Evolutionary conservation across 2,888 invertebrate species (phyloP), one percentile per base, ranked within the genome.

Genomic region (Blastobasis lacticolella): DNA sequence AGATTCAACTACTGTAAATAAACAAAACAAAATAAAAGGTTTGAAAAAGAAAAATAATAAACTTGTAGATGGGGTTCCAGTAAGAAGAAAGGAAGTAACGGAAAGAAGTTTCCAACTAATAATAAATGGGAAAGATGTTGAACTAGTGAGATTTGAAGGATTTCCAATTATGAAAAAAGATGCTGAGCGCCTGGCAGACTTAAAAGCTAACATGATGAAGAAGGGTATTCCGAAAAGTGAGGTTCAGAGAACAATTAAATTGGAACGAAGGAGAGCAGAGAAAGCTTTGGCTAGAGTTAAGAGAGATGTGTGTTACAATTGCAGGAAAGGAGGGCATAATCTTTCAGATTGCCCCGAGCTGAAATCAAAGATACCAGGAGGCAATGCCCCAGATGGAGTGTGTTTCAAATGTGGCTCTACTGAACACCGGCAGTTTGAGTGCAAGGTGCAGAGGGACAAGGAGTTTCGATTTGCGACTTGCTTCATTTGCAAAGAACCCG

Each of bases 361-460:
- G 9, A 89, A 87, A 60, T 85, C 88, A 6, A 89, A 90, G 62
- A 88, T 89, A 67, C 80, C 84, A 42, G 80, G 78, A 10, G 74
- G 81, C 4, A 81, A 87, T 52, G 73, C 81, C 0, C 89, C 86
- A 5, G 90, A 90, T 48, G 94, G 94, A 6, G 91, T 96, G 48
- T 96, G 96, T 69, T 96, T 94, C 69, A 96, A 96, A 76, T 97
- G 97, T 79, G 97, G 97, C 0, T 96, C 96, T 0, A 94, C 94
- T 5, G 96, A 96, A 72, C 97, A 97, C 70, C 91, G 91, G 8
- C 92, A 93, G 65, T 92, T 91, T 69, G 91, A 93, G 67, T 94
- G 94, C 64, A 92, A 91, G 84, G 92, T 93, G 0, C 90, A 90
- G 41, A 90, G 83, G 60, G 89, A 90, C 44, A 90, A 91, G 56